Conservation (phyloP, 1,140 invertebrate genomes). For the Zaprionus ghesquierei region DNA sequence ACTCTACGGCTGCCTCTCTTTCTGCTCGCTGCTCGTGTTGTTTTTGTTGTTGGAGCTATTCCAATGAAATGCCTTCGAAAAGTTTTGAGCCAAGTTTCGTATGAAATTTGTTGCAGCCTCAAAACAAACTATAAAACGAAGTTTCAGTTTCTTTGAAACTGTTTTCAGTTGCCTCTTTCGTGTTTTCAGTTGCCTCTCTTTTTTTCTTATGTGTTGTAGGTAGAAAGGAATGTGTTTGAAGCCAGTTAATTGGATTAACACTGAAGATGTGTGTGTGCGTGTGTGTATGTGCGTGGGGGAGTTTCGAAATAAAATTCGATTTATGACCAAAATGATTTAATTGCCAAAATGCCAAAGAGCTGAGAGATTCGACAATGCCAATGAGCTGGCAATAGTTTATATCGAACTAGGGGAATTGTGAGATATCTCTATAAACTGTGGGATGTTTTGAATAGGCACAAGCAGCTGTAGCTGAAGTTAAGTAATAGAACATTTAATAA, state of each 20-base stretch:
- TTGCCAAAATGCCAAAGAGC: constrained; percentile 56
- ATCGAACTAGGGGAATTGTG: too few relatives aligned
- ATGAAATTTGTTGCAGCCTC: constrained; percentile 67
- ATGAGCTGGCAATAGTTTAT: not conserved
- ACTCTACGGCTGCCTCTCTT: too few relatives aligned
- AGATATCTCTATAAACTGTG: too few relatives aligned
- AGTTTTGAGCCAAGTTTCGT: constrained; percentile 65
- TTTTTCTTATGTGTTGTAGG: constrained; percentile 9
- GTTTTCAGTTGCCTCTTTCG: constrained; percentile 59
- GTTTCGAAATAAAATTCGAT: constrained; percentile 60
- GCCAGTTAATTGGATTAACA: constrained; percentile 77
- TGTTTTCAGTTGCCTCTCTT: constrained; percentile 17
- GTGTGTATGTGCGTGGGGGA: constrained; percentile 10
- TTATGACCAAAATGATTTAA: constrained; percentile 72
- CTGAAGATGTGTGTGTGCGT: constrained; percentile 17
- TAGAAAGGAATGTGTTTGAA: constrained; percentile 68
- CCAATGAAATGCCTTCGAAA: constrained; percentile 56
- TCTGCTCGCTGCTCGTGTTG: not conserved
- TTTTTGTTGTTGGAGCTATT: constrained; percentile 27
- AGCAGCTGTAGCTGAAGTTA: too few relatives aligned
- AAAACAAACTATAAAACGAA: constrained; percentile 71
- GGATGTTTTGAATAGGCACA: too few relatives aligned
- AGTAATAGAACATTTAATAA: too few relatives aligned
- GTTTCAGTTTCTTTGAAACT: constrained; percentile 74
- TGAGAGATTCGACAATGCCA: constrained; percentile 9